Evolutionary conservation across 2,888 invertebrate species (phyloP), one percentile per base, ranked within the genome.

Genomic region (Phyllotreta cruciferae): DNA sequence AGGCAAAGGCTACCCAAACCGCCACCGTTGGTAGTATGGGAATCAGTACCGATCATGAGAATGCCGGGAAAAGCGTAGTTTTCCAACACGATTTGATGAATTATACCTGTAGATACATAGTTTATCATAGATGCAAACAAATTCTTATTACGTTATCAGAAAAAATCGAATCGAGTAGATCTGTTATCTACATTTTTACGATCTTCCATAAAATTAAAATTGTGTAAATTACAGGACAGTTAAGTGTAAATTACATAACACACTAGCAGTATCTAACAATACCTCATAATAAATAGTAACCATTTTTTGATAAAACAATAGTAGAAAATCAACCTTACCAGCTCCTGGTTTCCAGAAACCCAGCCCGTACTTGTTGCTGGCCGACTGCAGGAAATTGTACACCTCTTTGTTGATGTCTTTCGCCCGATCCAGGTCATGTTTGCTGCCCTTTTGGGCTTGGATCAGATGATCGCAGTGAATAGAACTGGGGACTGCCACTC

Each of bases 271-370:
- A n/a, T n/a, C n/a, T n/a, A n/a, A n/a, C n/a, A n/a, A n/a, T n/a
- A n/a, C n/a, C n/a, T n/a, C n/a, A n/a, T n/a, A n/a, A n/a, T n/a
- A n/a, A n/a, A n/a, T n/a, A n/a, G n/a, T n/a, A n/a, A n/a, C n/a
- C n/a, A n/a, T n/a, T n/a, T n/a, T n/a, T n/a, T n/a, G n/a, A n/a
- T n/a, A n/a, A n/a, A n/a, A n/a, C n/a, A n/a, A n/a, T n/a, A n/a
- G n/a, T n/a, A n/a, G n/a, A n/a, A n/a, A n/a, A n/a, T n/a, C 24
- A 24, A 3, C 13, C 56, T 60, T 58, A 73, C 79, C 98, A 71
- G 97, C 97, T 70, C 98, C 98, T 1, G 99, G 99, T 81, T 97
- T 98, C 99, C 99, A 99, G 86, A 99, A 99, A 56, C 99, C 99
- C 56, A 99, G 94, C 9, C 98, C 99, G 79, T 98, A 99, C 79